Evolutionary conservation across 2,888 invertebrate genomes (phyloP), one percentile per base, ranked within the genome.

Genomic region (Drosophila prolongata): DNA sequence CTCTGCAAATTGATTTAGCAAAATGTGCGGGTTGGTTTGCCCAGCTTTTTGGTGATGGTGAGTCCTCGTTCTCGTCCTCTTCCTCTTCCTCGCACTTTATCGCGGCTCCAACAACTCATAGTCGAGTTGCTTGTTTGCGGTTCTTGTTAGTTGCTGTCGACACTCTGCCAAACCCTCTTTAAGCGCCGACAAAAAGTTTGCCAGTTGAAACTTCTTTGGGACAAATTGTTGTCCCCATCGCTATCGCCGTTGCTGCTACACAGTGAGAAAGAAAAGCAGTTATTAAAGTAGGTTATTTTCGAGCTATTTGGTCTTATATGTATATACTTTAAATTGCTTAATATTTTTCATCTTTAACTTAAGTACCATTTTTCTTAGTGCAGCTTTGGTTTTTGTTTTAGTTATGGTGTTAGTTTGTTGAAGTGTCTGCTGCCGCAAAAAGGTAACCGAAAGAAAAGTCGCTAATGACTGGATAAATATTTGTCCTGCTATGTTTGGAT

Each of bases 381-480:
- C 34, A 24, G 40, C 34, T 68, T 42, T 19, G 10, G 52, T 35
- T 66, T 42, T 50, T 59, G 59, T 56, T 55, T 46, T 40, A 42
- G 42, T 54, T 74, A 54, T 52, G 10, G 49, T 40, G 56, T 6
- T 19, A 44, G 37, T 40, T 34, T 16, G 50, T 27, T 60, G 14
- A 40, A 59, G 66, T 53, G 43, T 53, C 38, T 34, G 16, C 50
- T 38, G 34, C 34, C 47, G 40, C 68, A 47, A 59, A 49, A 77
- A 71, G 71, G 83, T 80, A 53, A 65, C 66, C 38, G 24, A 62
- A 57, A 54, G 69, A 69, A 68, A 64, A 75, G 67, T 53, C 67
- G 78, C 64, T 80, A 80, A 82, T 65, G 59, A 83, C 78, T 83
- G 64, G 50, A 65, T 68, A 80, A 83, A 77, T 59, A 75, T 77